A percentile compares a stretch with the other conserved stretches of the same genome.
Evolutionary conservation across 1,140 invertebrate species (phyloP).

Genomic region (Drosophila varians): DNA sequence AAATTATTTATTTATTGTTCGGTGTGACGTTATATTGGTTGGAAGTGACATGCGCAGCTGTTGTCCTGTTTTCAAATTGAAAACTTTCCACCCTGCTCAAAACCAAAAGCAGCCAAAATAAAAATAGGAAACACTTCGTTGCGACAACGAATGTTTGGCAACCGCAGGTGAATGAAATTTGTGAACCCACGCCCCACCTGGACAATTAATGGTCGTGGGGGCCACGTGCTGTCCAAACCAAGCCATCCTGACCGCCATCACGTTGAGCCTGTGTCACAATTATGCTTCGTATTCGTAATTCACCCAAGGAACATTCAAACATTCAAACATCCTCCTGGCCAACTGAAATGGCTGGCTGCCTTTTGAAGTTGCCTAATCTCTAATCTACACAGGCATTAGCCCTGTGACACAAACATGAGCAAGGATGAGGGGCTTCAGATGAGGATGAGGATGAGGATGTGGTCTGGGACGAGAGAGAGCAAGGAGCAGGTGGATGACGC

Average conservation of each 20-base stretch:
- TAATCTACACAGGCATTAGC: constrained; percentile 78
- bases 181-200: constrained; percentile 32
- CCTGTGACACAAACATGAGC: constrained; percentile 59
- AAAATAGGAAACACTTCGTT: constrained; percentile 4
- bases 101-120: neutral
- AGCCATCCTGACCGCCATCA: constrained; percentile 39
- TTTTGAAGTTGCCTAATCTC: constrained; percentile 74
- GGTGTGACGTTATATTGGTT: constrained; percentile 6
- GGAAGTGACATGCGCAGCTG: constrained; percentile 34
- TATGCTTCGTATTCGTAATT: constrained; percentile 57
- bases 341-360: constrained; percentile 2
- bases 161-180: constrained; percentile 5
- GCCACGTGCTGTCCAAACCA: constrained; percentile 37
- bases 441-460: neutral
- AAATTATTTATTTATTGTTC: constrained; percentile 40
- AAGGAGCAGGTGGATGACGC: constrained; percentile 26
- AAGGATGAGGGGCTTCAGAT: neutral
- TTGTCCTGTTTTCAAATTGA: constrained; percentile 29
- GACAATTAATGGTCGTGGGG: constrained; percentile 58
- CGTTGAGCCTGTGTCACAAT: constrained; percentile 59
- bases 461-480: too few species aligned
- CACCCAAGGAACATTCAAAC: constrained; percentile 27
- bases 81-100: constrained; percentile 24
- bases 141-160: neutral
- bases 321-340: neutral